Base-by-base conservation (phyloP, 2,113 vertebrate species). In the Tragelaphus imberbis region DNA sequence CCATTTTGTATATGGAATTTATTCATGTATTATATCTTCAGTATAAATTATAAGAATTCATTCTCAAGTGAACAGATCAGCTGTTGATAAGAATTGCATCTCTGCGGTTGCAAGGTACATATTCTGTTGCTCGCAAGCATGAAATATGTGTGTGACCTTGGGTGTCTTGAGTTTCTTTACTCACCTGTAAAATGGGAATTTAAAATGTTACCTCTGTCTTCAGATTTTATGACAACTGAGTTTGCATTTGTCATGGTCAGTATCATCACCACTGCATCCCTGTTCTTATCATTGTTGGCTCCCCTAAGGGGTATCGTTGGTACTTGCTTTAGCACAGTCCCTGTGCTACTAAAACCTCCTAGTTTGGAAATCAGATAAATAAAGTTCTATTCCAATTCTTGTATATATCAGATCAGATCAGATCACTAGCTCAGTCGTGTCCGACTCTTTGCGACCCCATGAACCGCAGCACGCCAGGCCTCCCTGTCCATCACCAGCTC, bases 191-290 rank as follows among this genome's bases (percentile, higher is more conserved):
- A 75, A 49, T 15, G 15, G 25, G 88, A 61, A 75, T 25, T 28
- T 4, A 28, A 25, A 49, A 13, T 6, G 9, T 11, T 3, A 7
- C 0, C 4, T 88, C 23, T 71, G 7, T 28, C 19, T 19, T 1
- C 14, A n/a, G 4, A 11, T 40, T 53, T 59, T 56, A 1, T 8
- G 44, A 49, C 33, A 49, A 7, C 15, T 21, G 6, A 58, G 10
- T 11, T 79, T 80, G 16, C 2, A 0, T 36, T 91, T 59, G 56
- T 51, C 56, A 36, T 51, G 21, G 28, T 61, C 77, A 17, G 2
- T 3, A 19, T 27, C 40, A 51, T 80, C 61, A 55, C 1, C 13
- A 6, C 23, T 10, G 2, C 71, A 27, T 25, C 40, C 12, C 11
- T 44, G 71, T 27, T 28, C 61, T 44, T n/a, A 28, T 68, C 9